Percentiles rank a stretch among this genome's conserved stretches.
These are phyloP conservation scores for Xenopus laevis DNA, from an alignment of 2,113 vertebrate genomes.

Conservation along the genomic window DNA sequence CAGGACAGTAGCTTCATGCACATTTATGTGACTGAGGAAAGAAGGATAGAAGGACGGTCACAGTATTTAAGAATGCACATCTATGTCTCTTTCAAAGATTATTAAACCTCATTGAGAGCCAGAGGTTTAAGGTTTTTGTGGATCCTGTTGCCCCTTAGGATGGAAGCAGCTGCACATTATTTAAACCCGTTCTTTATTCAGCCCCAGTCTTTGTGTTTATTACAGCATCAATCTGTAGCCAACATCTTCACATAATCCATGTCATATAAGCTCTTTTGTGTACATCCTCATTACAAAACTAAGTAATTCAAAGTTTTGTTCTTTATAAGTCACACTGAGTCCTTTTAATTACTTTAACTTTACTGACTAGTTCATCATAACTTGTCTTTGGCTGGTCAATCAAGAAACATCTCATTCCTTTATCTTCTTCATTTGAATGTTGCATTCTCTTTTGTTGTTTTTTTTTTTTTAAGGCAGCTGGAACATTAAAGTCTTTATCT, in stretches of 20 bases:
- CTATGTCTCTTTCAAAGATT: background rate
- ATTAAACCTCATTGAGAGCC: too few species aligned
- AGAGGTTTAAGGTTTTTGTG: too few species aligned
- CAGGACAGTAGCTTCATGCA: background rate
- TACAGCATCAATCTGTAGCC: constrained; percentile 1
- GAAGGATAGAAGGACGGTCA: background rate
- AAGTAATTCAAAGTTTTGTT: background rate
- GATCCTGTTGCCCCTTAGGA: background rate
- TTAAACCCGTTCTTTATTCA: constrained; percentile 1
- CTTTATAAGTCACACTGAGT: background rate
- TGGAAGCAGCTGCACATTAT: background rate
- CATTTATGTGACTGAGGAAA: background rate
- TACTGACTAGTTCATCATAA: constrained; percentile 7
- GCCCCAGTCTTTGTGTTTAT: background rate
- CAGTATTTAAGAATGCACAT: background rate
- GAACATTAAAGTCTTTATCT: background rate
- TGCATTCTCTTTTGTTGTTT: background rate
- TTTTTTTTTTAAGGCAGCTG: background rate
- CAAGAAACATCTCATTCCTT: constrained; percentile 4
- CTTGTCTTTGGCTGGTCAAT: background rate
- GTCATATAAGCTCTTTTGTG: background rate
- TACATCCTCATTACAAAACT: background rate
- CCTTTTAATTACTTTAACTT: background rate
- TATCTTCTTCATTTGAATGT: background rate
- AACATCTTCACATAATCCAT: background rate